Percentiles rank a stretch among this genome's conserved stretches.
These are phyloP conservation scores for Hormiphora californensis DNA, from an alignment of 37 sponge, comb jelly and placozoan genomes.

Conservation along the genomic window DNA sequence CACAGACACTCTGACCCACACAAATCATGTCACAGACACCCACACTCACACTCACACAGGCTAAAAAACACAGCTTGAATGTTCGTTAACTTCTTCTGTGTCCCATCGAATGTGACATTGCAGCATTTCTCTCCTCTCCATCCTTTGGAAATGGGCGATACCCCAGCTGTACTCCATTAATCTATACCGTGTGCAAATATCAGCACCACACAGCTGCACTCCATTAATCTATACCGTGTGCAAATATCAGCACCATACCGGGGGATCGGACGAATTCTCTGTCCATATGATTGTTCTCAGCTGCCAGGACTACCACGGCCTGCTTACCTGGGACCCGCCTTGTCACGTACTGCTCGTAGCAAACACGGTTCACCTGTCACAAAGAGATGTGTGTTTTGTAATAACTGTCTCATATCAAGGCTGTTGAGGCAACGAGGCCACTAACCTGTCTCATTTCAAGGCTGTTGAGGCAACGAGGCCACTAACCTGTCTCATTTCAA, in stretches of 20 bases:
- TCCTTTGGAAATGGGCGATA: no score
- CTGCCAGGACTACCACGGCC: slow-evolving; percentile 88
- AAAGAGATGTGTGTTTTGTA: no score
- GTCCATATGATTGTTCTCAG: slow-evolving; percentile 97
- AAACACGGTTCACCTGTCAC: slow-evolving; percentile 71
- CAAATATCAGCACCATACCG: slow-evolving; percentile 93
- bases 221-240: slow-evolving; percentile 93
- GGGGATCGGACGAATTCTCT: slow-evolving; percentile 68
- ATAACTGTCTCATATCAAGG: slow-evolving; percentile 76
- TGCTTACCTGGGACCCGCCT: slow-evolving; percentile 90
- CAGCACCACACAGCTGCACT: no score
- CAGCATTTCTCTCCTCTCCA: no score
- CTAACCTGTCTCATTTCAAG: slow-evolving; percentile 77
- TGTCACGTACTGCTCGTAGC: slow-evolving; percentile 86
- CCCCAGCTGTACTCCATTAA: no score
- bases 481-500: slow-evolving; percentile 79
- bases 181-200: slow-evolving; percentile 99
- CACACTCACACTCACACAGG: no score
- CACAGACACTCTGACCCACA: no score
- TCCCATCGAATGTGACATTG: no score
- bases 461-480: slow-evolving; percentile 87
- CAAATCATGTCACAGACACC: no score
- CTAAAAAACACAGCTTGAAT: no score
- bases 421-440: slow-evolving; percentile 91
- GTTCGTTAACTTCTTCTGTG: no score